phyloP scores from a whole-genome alignment of 2,888 invertebrate genomes.

The Tipula helvola region DNA sequence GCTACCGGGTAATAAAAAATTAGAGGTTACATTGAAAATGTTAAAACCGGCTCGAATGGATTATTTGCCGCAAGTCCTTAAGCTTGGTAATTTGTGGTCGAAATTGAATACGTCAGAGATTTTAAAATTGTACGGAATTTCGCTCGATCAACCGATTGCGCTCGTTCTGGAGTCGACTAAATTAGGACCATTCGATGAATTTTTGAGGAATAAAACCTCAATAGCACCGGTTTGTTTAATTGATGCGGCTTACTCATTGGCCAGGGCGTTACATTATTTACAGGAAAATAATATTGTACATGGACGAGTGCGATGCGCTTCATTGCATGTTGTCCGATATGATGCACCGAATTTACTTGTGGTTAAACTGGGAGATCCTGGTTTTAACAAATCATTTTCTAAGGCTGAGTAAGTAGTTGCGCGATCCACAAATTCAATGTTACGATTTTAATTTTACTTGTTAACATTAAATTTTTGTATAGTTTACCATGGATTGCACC shows the following conservation, averaged over 20 bases:
- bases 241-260: constrained; percentile 68
- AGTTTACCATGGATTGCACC: constrained; percentile 86
- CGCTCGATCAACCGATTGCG: constrained; percentile 62
- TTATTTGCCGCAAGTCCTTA: constrained; percentile 58
- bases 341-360: constrained; percentile 47
- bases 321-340: constrained; percentile 65
- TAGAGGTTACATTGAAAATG: constrained; percentile 69
- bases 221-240: constrained; percentile 60
- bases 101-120: constrained; percentile 64
- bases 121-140: constrained; percentile 65
- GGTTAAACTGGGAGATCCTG: constrained; percentile 76
- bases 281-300: constrained; percentile 72
- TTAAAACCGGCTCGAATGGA: constrained; percentile 46
- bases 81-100: constrained; percentile 65
- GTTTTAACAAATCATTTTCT: constrained; percentile 49
- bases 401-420: constrained; percentile 48
- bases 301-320: constrained; percentile 71
- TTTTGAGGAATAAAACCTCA: constrained; percentile 34
- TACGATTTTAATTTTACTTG: background rate
- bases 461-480: constrained; percentile 16
- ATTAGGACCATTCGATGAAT: constrained; percentile 60
- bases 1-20: constrained; percentile 57
- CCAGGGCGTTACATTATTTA: constrained; percentile 77
- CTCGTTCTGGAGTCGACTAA: constrained; percentile 71
- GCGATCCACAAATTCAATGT: background rate